Conservation (phyloP, 2,888 invertebrate species). For the Julus scandinavius region DNA sequence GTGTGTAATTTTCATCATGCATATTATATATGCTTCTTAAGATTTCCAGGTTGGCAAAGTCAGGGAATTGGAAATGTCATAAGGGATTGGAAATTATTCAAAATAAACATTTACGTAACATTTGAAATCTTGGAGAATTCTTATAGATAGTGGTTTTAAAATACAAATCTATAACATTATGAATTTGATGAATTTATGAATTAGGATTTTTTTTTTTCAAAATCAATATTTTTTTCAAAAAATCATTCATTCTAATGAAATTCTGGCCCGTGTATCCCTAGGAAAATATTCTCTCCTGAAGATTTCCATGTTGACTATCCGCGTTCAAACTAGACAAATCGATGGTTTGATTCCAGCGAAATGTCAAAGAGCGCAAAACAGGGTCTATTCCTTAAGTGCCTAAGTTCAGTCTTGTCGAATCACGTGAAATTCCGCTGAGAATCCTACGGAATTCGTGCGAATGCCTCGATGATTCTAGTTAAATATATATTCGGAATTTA, state of each 20-base stretch:
- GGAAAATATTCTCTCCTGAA: neutral
- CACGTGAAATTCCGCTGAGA: neutral
- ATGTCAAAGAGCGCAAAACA: constrained; percentile 20
- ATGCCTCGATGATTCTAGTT: neutral
- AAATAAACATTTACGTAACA: too few species aligned
- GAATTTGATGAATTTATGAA: too few species aligned
- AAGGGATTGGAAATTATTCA: neutral
- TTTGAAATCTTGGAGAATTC: too few species aligned
- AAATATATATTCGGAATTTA: too few species aligned
- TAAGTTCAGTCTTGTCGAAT: neutral
- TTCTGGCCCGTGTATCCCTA: neutral
- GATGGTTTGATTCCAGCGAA: neutral
- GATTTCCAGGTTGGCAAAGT: neutral
- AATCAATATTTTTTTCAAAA: neutral
- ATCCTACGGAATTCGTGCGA: neutral
- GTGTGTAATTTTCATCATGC: too few species aligned
- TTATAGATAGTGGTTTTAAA: too few species aligned
- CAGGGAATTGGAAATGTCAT: neutral
- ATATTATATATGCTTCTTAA: too few species aligned
- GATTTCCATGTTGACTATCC: neutral
- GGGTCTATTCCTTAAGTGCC: constrained; percentile 26
- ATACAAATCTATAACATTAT: too few species aligned
- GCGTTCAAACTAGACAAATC: neutral
- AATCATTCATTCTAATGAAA: neutral
- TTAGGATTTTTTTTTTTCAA: neutral